Conservation (phyloP, 2,113 vertebrate species). For the Marmota monax region DNA sequence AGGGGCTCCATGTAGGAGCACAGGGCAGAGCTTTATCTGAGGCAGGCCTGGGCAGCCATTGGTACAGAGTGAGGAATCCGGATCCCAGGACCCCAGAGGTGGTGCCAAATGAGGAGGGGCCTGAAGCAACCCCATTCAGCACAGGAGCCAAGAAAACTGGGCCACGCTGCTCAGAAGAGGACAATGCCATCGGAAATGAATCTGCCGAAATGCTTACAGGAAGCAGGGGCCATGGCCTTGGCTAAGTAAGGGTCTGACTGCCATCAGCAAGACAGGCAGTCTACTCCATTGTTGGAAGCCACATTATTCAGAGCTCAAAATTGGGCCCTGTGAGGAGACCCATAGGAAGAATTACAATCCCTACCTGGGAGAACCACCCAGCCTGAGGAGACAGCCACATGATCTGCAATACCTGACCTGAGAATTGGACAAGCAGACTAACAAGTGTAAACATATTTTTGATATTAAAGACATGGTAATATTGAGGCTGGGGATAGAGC, state of each 20-base stretch:
- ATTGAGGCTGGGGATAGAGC: neutral
- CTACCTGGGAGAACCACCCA: neutral
- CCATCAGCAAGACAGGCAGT: neutral
- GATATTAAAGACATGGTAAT: neutral
- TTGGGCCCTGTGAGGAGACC: neutral
- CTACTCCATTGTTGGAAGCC: neutral
- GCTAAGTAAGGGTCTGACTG: neutral
- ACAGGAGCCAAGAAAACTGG: neutral
- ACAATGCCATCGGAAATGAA: neutral
- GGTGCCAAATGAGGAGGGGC: neutral
- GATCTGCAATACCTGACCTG: neutral
- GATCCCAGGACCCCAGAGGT: neutral
- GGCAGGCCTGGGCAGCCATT: neutral
- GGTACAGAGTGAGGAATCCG: fast-evolving
- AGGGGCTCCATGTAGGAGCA: neutral
- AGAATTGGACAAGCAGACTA: neutral
- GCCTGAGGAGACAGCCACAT: neutral
- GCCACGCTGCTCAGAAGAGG: neutral
- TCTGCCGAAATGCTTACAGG: neutral
- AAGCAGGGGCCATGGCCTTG: neutral
- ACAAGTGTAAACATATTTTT: neutral
- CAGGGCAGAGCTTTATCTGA: neutral
- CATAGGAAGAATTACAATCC: neutral
- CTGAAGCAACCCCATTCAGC: neutral
- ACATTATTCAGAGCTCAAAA: neutral